Base-by-base conservation (phyloP, 2,888 invertebrate species). In the Drosophila mercatorum region DNA sequence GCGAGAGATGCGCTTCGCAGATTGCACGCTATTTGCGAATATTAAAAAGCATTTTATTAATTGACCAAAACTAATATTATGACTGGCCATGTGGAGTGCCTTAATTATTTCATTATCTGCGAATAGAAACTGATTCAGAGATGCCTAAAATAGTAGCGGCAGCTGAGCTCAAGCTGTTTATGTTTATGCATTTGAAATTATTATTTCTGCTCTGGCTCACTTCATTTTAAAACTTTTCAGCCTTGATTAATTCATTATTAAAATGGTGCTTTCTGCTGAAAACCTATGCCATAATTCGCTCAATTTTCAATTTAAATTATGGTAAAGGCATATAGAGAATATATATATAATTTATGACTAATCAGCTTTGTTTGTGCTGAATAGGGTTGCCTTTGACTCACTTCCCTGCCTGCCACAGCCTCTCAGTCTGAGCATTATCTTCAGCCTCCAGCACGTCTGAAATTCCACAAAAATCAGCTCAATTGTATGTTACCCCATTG, bases 1-100 rank as follows among this genome's bases (percentile, higher is more conserved):
- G 61, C 52, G 44, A 43, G 56, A 57, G 58, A 44, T 47, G 66
- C 52, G 75, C 59, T 60, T 41, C 60, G 66, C 63, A 65, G 28
- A 63, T 64, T 64, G 40, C 60, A 64, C 66, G 74, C 78, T 26
- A 61, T 70, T 78, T 31, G 46, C 44, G 53, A 49, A 69, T 69
- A 73, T 77, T 72, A 44, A 67, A 72, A n/a, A 31, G 41, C 74
- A 57, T 66, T 47, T 66, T 78, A 78, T 69, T 76, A 40, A 55
- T 60, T 58, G 46, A 56, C 62, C 62, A 63, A 57, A 47, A 69
- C 59, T 52, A 76, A 68, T 62, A 61, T 44, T 38, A 43, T 59
- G 46, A 68, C 60, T 59, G 60, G n/a, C 44, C 41, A 57, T 58
- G 49, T 34, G 11, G 26, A 58, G 60, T 56, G 49, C 47, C 14